A percentile compares a stretch with the other conserved stretches of the same genome.
phyloP scores from a whole-genome alignment of 35 echinoderm and acorn worm species.

The Lytechinus variegatus region DNA sequence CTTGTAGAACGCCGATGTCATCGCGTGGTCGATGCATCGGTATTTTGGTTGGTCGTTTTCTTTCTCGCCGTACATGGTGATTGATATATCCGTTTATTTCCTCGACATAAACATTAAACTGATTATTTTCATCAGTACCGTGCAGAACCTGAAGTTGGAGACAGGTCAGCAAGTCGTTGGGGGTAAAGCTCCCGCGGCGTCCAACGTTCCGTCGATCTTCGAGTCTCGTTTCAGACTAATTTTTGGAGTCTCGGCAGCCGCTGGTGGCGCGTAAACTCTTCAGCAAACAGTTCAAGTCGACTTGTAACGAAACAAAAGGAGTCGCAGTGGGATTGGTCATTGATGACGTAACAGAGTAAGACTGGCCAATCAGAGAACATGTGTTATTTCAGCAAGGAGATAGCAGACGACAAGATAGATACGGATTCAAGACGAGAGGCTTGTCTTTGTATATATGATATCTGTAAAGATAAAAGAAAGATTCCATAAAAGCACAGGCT shows the following conservation, averaged over 20 bases:
- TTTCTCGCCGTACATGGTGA: conserved; percentile 16
- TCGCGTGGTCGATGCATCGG: conserved; percentile 69
- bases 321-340: neutral
- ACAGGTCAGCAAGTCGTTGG: too few relatives aligned
- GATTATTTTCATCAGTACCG: neutral
- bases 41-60: neutral
- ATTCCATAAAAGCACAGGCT: neutral
- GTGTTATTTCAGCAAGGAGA: neutral
- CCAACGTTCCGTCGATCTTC: neutral
- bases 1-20: conserved; percentile 73
- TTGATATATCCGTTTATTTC: neutral
- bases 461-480: neutral
- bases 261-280: neutral
- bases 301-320: neutral
- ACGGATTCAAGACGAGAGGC: neutral
- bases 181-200: neutral
- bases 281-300: neutral
- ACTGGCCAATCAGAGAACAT: neutral
- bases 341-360: neutral
- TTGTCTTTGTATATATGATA: neutral
- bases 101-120: neutral
- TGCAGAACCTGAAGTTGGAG: too few relatives aligned
- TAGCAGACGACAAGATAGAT: neutral
- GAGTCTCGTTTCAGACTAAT: neutral
- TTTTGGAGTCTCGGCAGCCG: neutral